These are phyloP conservation scores for Sciurus niger DNA, from an alignment of 2,113 vertebrate genomes.

Conservation along the genomic window DNA sequence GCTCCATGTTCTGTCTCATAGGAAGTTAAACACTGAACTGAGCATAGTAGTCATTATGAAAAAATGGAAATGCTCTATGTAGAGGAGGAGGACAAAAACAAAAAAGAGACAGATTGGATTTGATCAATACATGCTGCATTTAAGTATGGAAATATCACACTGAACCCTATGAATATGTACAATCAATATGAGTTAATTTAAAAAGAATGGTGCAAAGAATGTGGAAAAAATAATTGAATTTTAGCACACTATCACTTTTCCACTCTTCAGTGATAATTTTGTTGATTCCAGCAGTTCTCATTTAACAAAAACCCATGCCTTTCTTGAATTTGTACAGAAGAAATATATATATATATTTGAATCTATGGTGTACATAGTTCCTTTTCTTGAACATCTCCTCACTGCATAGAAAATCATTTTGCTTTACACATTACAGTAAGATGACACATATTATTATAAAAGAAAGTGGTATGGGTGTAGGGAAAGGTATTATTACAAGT, in stretches of 20 bases:
- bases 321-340: slow-evolving; percentile 18
- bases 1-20: not conserved
- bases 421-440: not conserved
- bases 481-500: not conserved
- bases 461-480: not conserved
- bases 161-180: not conserved
- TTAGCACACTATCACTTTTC: not conserved
- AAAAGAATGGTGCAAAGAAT: not conserved
- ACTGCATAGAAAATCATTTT: not conserved
- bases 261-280: not conserved
- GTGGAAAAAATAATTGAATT: not conserved
- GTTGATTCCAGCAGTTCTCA: not conserved
- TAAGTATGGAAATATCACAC: not conserved
- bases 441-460: not conserved
- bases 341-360: not conserved
- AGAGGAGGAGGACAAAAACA: not conserved
- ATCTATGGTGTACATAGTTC: not conserved
- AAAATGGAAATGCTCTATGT: not conserved
- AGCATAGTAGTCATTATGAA: not conserved
- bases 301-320: not conserved
- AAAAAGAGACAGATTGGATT: not conserved
- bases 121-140: not conserved
- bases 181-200: not conserved
- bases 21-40: not conserved
- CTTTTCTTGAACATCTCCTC: not conserved